Evolutionary conservation across 92 coral and sea anemone genomes (phyloP), one percentile per base, ranked within the genome.

Genomic region (Heliopora coerulea): DNA sequence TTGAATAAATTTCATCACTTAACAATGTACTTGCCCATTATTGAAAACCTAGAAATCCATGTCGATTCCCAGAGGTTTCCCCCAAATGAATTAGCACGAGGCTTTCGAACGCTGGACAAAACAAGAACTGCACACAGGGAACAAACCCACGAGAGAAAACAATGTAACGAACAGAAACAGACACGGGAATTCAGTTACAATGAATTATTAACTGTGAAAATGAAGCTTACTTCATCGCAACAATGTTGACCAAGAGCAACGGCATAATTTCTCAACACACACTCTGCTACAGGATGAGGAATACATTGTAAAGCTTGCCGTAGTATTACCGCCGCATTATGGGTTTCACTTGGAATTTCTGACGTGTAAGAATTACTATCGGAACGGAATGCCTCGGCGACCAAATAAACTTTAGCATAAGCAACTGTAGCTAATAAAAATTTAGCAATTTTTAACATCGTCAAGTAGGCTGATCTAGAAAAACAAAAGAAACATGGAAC

Each of bases 291-390:
- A 9, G 89, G 96, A 79, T 88, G 91, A 0, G 98, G 98, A 73
- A 93, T 93, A 72, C 86, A 88, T 79, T 87, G 87, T 59, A 93
- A 74, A 1, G 98, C 98, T 57, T 90, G 96, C 83, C 90, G 98
- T 34, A 93, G 80, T 10, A 90, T 82, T 0, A 93, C 95, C 7
- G 96, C 98, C 9, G 98, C 98, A 83, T 79, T 90, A 68, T 93
- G 98, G 20, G 88, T 87, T 81, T 88, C 86, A 56, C 88, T 90
- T 1, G 98, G 74, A 62, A 93, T 79, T 46, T 91, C 86, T 11
- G 82, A 31, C 42, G 73, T 74, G 18, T 84, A 73, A 10, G 96
- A 68, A 11, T 88, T 86, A 46, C 83, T 86, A 3, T 88, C 76
- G 8, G 95, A 77, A 31, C 87, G 89, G 78, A 93, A 82, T 14